Conservation (phyloP, 1,140 invertebrate species). For the Scylla paramamosain region DNA sequence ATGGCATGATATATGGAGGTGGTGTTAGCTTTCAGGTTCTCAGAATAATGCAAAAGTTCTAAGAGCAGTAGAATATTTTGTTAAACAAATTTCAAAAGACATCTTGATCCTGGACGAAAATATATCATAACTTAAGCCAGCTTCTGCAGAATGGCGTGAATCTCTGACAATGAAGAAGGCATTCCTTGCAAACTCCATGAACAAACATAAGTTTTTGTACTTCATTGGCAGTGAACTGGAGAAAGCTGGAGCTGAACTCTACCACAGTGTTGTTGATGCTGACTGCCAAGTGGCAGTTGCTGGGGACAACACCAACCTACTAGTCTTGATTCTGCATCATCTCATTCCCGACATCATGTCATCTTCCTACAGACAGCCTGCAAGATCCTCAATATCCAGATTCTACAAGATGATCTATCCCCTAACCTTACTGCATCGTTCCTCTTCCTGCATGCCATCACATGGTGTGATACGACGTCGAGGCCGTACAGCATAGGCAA, state of each 20-base stretch:
- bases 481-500: neutral
- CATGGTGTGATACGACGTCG: neutral
- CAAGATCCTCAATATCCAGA: slow-evolving; percentile 27
- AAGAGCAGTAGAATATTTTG: neutral
- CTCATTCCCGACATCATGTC: slow-evolving; percentile 25
- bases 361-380: slow-evolving; percentile 15
- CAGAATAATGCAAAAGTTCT: no score
- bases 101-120: neutral
- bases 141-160: neutral
- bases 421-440: slow-evolving; percentile 4
- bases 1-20: no score
- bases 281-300: neutral
- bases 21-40: no score
- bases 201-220: slow-evolving; percentile 35
- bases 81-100: neutral
- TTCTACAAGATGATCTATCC: neutral
- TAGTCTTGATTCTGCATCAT: slow-evolving; percentile 35
- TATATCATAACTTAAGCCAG: neutral
- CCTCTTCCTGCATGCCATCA: neutral
- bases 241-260: neutral
- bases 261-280: slow-evolving; percentile 25
- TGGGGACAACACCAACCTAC: neutral
- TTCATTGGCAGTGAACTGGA: slow-evolving; percentile 39
- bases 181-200: slow-evolving; percentile 29
- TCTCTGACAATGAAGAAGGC: slow-evolving; percentile 11